Base-by-base conservation (phyloP, 1,140 invertebrate species). In the Aphaenogaster rudis region DNA sequence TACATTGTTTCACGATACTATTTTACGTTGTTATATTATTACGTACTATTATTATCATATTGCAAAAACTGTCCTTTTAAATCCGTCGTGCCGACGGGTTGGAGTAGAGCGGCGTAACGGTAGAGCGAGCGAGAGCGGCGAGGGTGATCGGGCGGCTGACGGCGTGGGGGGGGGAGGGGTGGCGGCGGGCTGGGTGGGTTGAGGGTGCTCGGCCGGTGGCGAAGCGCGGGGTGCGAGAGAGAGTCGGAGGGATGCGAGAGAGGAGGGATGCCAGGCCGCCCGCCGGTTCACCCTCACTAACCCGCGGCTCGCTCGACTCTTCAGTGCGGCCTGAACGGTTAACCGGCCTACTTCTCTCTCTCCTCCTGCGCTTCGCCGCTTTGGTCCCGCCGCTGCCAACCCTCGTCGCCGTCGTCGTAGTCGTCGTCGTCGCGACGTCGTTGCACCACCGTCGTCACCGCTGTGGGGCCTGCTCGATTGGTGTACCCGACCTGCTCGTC, bases 271-370 rank as follows among this genome's bases (percentile, higher is more conserved):
- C 84, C 89, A 92, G 91, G 77, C 90, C 63, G 63, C 48, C 78
- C 78, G 78, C 78, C 88, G 88, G 92, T 92, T 94, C 93, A 93
- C 93, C 93, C 90, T 94, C 92, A 93, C 93, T 92, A 91, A 92
- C 80, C 86, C 79, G 84, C 87, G 88, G 80, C 88, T 88, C 90
- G 89, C 88, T 88, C 90, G 89, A 76, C 79, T 92, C 88, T 91
- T 94, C 94, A 95, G 94, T 95, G 94, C 94, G 94, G 94, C 94
- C 94, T 94, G 93, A 94, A 94, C 94, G 94, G 91, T 94, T 93
- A 93, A 93, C 93, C 94, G 94, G 94, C 94, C 94, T 95, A 94
- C 91, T 93, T 93, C 92, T 88, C 86, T 86, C 87, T 79, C 86
- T 79, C 86, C 54, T 48, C 11, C 42, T 74, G 80, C 42, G 28